A percentile compares a stretch with the other conserved stretches of the same genome.
phyloP scores from a whole-genome alignment of 2,797 vertebrate species.

The Anabas testudineus region DNA sequence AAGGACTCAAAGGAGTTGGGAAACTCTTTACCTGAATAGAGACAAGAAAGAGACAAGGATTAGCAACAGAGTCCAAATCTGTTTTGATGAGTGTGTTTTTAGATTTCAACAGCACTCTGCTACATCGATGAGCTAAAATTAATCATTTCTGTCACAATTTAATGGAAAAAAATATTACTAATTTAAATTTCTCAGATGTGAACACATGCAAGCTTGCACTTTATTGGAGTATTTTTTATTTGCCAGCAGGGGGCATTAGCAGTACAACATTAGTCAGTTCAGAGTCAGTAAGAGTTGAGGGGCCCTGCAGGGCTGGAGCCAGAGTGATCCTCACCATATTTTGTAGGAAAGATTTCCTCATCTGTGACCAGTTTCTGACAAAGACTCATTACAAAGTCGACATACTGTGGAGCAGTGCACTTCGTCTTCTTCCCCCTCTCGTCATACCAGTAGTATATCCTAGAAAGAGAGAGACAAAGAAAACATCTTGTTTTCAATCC shows the following conservation, averaged over 20 bases:
- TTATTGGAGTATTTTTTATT: no score
- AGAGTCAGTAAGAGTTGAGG: background rate
- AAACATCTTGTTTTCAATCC: background rate
- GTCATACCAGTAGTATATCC: conserved; percentile 99
- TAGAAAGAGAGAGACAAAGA: conserved; percentile 65
- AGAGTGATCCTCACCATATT: conserved; percentile 89
- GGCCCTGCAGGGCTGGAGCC: background rate
- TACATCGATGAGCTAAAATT: background rate
- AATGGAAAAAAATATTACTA: background rate
- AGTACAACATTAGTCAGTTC: background rate
- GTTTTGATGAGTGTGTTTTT: no score
- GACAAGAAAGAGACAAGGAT: conserved; percentile 15
- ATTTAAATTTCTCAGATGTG: background rate
- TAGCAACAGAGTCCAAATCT: conserved; percentile 17
- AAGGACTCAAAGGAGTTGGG: conserved; percentile 96
- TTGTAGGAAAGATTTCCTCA: conserved; percentile 98
- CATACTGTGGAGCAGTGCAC: conserved; percentile 98
- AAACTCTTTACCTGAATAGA: conserved; percentile 92
- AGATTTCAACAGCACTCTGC: no score
- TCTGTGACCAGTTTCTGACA: conserved; percentile 99
- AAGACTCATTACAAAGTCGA: conserved; percentile 98
- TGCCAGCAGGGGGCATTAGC: conserved; percentile 67
- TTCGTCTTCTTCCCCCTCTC: conserved; percentile 98
- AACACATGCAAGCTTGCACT: background rate
- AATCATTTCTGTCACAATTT: background rate